These are phyloP conservation scores for Actenoides lindsayi DNA, from an alignment of 2,113 vertebrate species.

Conservation along the genomic window DNA sequence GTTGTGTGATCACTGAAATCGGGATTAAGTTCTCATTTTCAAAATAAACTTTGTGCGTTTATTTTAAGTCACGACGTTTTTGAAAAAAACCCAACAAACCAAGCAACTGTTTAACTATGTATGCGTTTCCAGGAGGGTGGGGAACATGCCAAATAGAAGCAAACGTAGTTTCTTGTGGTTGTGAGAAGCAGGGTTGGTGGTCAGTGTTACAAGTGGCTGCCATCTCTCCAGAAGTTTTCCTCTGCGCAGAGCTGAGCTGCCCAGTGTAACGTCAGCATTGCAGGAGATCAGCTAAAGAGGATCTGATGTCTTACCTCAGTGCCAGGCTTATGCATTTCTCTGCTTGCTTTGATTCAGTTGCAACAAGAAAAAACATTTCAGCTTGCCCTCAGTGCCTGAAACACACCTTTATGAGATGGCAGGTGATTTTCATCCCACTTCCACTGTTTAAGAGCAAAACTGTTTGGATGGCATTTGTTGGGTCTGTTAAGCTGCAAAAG, in stretches of 20 bases:
- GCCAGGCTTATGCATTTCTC: not conserved
- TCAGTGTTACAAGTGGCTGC: not conserved
- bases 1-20: rapidly evolving
- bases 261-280: not conserved
- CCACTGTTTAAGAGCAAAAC: not conserved
- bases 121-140: not conserved
- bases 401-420: not conserved
- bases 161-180: not conserved
- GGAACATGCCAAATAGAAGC: not conserved
- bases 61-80: not conserved
- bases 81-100: not conserved
- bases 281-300: not conserved
- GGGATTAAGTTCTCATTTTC: not conserved
- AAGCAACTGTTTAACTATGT: not conserved
- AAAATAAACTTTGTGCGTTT: not conserved
- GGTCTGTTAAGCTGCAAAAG: not conserved
- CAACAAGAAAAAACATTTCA: not conserved
- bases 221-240: not conserved
- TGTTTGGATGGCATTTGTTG: not conserved
- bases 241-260: not conserved
- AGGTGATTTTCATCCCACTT: not conserved
- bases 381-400: not conserved
- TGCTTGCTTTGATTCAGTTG: not conserved
- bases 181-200: not conserved
- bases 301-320: not conserved